phyloP scores from a whole-genome alignment of 37 sponge, comb jelly and placozoan species.

The Theonella swinhoei region DNA sequence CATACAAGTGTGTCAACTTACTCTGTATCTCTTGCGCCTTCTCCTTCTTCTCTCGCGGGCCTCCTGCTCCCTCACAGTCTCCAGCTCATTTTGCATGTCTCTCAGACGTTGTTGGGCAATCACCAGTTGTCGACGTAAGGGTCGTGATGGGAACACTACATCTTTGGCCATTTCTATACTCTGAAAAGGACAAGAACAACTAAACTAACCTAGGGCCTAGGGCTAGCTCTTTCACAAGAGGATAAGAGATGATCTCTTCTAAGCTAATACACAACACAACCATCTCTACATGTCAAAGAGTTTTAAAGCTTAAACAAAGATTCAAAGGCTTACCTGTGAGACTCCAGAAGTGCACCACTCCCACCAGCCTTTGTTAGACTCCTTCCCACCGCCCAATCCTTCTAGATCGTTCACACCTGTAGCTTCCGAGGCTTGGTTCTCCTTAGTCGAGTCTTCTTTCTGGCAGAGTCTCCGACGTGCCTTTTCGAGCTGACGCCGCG shows the following conservation, averaged over 20 bases:
- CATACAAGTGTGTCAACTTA: neutral
- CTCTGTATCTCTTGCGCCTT: constrained; percentile 10
- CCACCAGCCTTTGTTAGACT: constrained; percentile 14
- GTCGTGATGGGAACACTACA: constrained; percentile 64
- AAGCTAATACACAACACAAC: no score
- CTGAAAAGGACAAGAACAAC: constrained; percentile 21
- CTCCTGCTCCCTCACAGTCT: constrained; percentile 19
- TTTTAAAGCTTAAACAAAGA: no score
- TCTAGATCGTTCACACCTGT: neutral
- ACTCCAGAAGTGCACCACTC: constrained; percentile 56
- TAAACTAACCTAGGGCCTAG: no score
- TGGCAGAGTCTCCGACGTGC: constrained; percentile 26
- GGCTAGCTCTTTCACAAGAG: no score
- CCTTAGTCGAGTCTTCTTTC: neutral
- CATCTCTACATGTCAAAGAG: no score
- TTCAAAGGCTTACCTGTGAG: constrained; percentile 22
- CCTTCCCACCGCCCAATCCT: neutral
- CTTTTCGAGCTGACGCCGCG: constrained; percentile 34
- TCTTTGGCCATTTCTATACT: constrained; percentile 68
- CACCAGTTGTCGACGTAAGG: constrained; percentile 55
- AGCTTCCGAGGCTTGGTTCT: neutral
- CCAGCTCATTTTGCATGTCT: constrained; percentile 59
- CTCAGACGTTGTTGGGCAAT: constrained; percentile 54
- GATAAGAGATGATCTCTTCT: no score
- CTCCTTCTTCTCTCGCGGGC: constrained; percentile 34